Percentiles rank a stretch among this genome's conserved stretches.
These are phyloP conservation scores for Gallinago stenura DNA, from an alignment of 2,797 vertebrate species.

Conservation along the genomic window DNA sequence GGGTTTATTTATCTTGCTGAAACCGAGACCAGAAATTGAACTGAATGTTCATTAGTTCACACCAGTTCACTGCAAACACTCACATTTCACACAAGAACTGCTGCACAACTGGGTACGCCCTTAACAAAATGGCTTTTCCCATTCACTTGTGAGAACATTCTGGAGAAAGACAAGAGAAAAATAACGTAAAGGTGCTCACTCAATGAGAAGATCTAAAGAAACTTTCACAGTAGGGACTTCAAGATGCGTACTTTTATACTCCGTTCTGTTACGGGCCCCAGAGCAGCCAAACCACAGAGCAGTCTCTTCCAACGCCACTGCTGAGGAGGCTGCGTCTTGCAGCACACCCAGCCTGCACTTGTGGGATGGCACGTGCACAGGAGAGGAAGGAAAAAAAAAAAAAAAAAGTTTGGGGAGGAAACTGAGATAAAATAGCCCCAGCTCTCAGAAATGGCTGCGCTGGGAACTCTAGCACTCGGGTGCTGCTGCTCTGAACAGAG, in stretches of 20 bases:
- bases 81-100: slow-evolving; percentile 12
- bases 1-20: slow-evolving; percentile 22
- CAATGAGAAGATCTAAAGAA: not conserved
- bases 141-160: not conserved
- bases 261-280: not conserved
- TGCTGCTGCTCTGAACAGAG: slow-evolving; percentile 51
- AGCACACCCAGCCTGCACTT: not conserved
- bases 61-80: not conserved
- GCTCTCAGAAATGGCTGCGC: not conserved
- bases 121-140: slow-evolving; percentile 46
- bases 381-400: not conserved
- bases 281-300: slow-evolving; percentile 13
- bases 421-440: not conserved
- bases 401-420: not conserved
- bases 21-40: slow-evolving; percentile 12
- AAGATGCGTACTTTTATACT: slow-evolving; percentile 6
- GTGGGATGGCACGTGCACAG: not conserved
- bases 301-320: not conserved
- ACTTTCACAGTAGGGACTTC: not conserved
- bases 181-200: not conserved
- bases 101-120: not conserved
- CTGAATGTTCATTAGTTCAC: slow-evolving; percentile 1
- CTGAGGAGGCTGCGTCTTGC: not conserved
- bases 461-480: slow-evolving; percentile 48
- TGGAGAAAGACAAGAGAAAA: not conserved